Percentiles rank a stretch among this genome's conserved stretches.
These are phyloP conservation scores for Podocnemis expansa DNA, from an alignment of 2,113 vertebrate genomes.

Conservation along the genomic window DNA sequence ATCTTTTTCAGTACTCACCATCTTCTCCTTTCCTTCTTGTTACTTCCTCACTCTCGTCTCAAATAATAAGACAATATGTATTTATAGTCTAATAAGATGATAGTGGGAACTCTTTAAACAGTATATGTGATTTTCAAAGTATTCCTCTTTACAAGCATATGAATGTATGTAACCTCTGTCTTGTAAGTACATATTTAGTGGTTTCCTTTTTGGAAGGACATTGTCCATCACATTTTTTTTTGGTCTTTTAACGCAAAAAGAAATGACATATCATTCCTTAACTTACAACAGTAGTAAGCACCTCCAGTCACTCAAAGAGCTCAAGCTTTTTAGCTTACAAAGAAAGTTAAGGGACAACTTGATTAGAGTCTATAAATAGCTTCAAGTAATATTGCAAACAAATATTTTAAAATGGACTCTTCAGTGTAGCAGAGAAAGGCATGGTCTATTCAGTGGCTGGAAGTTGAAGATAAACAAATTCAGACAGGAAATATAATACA, in stretches of 20 bases:
- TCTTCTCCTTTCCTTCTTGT: not conserved
- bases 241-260: not conserved
- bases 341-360: not conserved
- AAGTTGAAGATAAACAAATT: not conserved
- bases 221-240: not conserved
- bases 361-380: not conserved
- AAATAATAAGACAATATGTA: fast-evolving
- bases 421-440: not conserved
- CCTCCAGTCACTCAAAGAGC: not conserved
- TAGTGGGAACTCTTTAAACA: not conserved
- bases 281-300: not conserved
- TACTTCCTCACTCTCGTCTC: not conserved
- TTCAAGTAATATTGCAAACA: not conserved
- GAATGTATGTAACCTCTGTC: not conserved
- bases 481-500: not conserved
- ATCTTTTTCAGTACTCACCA: not conserved
- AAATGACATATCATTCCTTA: not conserved
- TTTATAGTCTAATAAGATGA: fast-evolving
- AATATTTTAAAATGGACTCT: not conserved
- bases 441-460: not conserved
- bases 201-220: not conserved
- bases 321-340: not conserved
- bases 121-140: fast-evolving
- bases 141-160: not conserved
- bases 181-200: not conserved